These are phyloP conservation scores for Denticeps clupeoides DNA, from an alignment of 2,797 vertebrate species.

Conservation along the genomic window DNA sequence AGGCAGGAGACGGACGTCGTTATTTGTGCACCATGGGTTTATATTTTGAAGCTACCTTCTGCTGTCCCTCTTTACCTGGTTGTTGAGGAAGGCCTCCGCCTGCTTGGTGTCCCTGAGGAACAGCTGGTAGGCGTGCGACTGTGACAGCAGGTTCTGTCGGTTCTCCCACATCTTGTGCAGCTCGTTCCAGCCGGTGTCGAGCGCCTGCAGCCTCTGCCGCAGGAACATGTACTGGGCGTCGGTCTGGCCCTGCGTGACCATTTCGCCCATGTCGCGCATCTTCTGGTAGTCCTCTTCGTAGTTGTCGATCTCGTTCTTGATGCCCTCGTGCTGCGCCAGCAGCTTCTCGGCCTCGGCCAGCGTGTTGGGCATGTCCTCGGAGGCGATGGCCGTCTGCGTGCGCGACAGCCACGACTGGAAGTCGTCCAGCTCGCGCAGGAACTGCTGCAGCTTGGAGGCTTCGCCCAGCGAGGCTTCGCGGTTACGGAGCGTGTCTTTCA, in stretches of 20 bases:
- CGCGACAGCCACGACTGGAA: constrained; percentile 97
- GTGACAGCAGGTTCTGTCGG: constrained; percentile 86
- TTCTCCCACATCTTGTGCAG: constrained; percentile 99
- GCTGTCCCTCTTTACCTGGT: constrained; percentile 56
- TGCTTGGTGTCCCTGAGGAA: constrained; percentile 78
- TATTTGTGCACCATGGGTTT: too few relatives aligned
- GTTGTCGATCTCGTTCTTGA: constrained; percentile 93
- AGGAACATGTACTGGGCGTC: constrained; percentile 98
- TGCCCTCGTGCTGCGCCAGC: constrained; percentile 87
- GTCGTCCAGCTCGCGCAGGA: constrained; percentile 89
- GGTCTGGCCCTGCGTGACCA: constrained; percentile 93
- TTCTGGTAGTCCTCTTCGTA: constrained; percentile 98
- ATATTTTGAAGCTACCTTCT: background rate
- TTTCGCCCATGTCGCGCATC: constrained; percentile 98
- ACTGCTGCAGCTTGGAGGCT: constrained; percentile 95
- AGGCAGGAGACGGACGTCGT: constrained; percentile 2
- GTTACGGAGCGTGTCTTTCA: constrained; percentile 89
- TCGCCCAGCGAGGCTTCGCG: constrained; percentile 91
- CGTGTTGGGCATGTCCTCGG: constrained; percentile 94
- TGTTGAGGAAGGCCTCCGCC: constrained; percentile 79
- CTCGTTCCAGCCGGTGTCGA: constrained; percentile 96
- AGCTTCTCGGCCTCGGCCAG: constrained; percentile 90
- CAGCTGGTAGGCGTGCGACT: constrained; percentile 93
- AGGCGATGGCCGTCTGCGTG: constrained; percentile 91
- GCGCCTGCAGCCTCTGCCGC: constrained; percentile 84